phyloP scores from a whole-genome alignment of 2,888 invertebrate species.

The Caenorhabditis macrosperma region DNA sequence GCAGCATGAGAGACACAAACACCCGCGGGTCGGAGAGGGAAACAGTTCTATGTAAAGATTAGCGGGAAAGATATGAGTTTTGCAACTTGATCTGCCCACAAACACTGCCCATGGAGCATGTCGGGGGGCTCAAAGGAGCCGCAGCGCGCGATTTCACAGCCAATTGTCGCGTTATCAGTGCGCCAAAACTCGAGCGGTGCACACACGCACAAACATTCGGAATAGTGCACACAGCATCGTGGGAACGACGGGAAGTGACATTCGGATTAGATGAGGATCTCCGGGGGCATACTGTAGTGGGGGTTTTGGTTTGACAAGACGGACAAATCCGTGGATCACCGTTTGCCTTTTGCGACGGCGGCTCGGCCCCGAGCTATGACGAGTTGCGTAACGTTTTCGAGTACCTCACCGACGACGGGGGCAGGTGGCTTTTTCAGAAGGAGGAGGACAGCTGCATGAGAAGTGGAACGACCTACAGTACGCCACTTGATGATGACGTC shows the following conservation, averaged over 20 bases:
- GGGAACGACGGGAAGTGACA: slow-evolving; percentile 8
- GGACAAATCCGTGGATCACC: slow-evolving; percentile 13
- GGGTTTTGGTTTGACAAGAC: background rate
- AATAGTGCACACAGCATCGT: background rate
- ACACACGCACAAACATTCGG: slow-evolving; percentile 21
- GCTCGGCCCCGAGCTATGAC: slow-evolving; percentile 14
- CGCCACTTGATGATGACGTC: slow-evolving; percentile 37
- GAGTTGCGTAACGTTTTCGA: slow-evolving; percentile 29
- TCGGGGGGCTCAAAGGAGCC: slow-evolving; percentile 44
- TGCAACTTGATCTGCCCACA: slow-evolving; percentile 43
- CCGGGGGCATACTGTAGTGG: slow-evolving; percentile 18
- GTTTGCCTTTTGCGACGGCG: slow-evolving; percentile 1
- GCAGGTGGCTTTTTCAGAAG: slow-evolving; percentile 51
- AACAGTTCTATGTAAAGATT: slow-evolving; percentile 2
- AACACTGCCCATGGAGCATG: slow-evolving; percentile 44
- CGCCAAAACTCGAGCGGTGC: slow-evolving; percentile 41
- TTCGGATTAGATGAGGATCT: background rate
- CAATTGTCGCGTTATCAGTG: slow-evolving; percentile 32
- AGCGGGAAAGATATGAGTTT: slow-evolving; percentile 16
- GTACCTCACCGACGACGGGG: slow-evolving; percentile 16
- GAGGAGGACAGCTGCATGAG: slow-evolving; percentile 32
- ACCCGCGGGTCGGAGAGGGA: too few species aligned
- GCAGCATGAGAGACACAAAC: too few species aligned
- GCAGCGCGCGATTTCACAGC: slow-evolving; percentile 17
- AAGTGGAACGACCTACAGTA: slow-evolving; percentile 40